A percentile compares a stretch with the other conserved stretches of the same genome.
Evolutionary conservation across 2,888 invertebrate genomes (phyloP).

Genomic region (Blomia tropicalis): DNA sequence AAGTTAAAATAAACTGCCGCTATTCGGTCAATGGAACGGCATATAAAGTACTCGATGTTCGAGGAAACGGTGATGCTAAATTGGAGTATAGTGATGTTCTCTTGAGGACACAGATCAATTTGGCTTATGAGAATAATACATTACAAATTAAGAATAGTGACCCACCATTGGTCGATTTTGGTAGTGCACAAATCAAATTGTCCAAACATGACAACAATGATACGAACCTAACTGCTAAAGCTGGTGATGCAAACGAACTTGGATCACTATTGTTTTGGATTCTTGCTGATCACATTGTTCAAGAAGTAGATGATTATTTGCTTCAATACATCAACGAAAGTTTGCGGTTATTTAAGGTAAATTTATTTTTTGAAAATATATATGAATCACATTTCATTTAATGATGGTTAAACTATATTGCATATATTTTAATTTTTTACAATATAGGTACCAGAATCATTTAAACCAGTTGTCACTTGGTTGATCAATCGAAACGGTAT

Average conservation of each 20-base stretch:
- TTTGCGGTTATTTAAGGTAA: slow-evolving; percentile 26
- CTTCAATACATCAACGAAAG: slow-evolving; percentile 28
- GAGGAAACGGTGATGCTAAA: slow-evolving; percentile 28
- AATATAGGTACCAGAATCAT: slow-evolving; percentile 22
- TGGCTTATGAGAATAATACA: slow-evolving; percentile 29
- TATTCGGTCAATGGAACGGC: slow-evolving; percentile 30
- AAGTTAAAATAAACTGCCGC: slow-evolving; percentile 26
- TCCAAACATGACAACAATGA: slow-evolving; percentile 19
- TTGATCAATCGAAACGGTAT: slow-evolving; percentile 21
- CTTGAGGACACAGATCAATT: slow-evolving; percentile 30
- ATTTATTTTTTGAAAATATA: not conserved
- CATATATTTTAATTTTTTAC: slow-evolving; percentile 12
- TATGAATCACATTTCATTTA: not conserved
- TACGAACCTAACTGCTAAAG: not conserved
- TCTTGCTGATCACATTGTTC: slow-evolving; percentile 29
- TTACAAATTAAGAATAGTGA: slow-evolving; percentile 29
- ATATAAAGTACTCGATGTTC: slow-evolving; percentile 29
- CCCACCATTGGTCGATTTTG: slow-evolving; percentile 31
- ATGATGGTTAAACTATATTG: not conserved
- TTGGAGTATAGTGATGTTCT: slow-evolving; percentile 30
- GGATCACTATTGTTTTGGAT: slow-evolving; percentile 30
- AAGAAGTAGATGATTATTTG: slow-evolving; percentile 28
- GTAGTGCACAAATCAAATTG: slow-evolving; percentile 28
- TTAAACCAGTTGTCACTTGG: slow-evolving; percentile 26
- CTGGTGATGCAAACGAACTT: slow-evolving; percentile 26